A percentile compares a stretch with the other conserved stretches of the same genome.
Evolutionary conservation across 1,140 invertebrate species (phyloP).

Genomic region (Metaphire vulgaris): DNA sequence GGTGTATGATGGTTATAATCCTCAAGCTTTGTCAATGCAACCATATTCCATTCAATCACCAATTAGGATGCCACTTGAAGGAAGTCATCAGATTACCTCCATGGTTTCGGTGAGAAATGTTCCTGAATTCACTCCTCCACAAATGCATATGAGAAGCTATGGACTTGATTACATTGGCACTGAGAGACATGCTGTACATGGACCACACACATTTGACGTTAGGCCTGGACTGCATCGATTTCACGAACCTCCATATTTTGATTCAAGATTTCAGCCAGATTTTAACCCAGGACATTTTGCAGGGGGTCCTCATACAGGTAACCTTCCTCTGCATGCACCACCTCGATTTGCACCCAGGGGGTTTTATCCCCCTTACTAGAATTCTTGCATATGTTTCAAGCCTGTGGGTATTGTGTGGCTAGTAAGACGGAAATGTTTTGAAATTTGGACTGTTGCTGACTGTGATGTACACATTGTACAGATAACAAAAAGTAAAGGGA

Average conservation of each 20-base stretch:
- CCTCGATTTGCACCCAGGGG: background rate
- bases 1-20: background rate
- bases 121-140: background rate
- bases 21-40: background rate
- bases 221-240: background rate
- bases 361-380: background rate
- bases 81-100: background rate
- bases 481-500: no score
- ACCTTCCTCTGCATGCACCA: background rate
- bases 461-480: no score
- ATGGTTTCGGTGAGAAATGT: background rate
- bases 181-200: background rate
- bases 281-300: background rate
- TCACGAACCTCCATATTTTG: background rate
- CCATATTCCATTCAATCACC: background rate
- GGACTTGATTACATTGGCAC: background rate
- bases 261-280: background rate
- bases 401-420: no score
- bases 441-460: no score
- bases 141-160: background rate
- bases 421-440: no score
- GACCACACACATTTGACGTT: background rate
- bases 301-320: background rate
- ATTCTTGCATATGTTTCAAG: no score
- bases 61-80: background rate